phyloP scores from a whole-genome alignment of 2,888 invertebrate genomes.

The Acleris cristana region DNA sequence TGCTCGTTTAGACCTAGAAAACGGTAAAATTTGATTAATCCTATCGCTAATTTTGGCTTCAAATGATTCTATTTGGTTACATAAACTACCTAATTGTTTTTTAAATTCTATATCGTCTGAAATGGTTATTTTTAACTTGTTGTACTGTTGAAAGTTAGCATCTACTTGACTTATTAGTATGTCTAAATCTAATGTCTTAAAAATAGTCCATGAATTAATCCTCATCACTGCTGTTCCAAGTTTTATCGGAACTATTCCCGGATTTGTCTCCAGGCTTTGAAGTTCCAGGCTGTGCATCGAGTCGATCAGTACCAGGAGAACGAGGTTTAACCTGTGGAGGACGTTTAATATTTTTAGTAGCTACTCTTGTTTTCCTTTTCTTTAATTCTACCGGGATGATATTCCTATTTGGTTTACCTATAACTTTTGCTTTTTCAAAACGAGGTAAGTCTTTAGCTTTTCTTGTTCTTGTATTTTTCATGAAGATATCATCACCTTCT shows the following conservation, averaged over 20 bases:
- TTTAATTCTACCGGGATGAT: slow-evolving; percentile 35
- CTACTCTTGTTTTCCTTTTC: slow-evolving; percentile 30
- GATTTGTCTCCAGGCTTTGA: slow-evolving; percentile 28
- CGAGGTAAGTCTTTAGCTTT: slow-evolving; percentile 43
- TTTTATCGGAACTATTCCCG: slow-evolving; percentile 26
- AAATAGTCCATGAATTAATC: slow-evolving; percentile 37
- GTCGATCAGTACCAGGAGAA: slow-evolving; percentile 18
- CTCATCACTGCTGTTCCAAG: slow-evolving; percentile 36
- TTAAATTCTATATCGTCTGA: neutral
- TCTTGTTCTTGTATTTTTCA: slow-evolving; percentile 41
- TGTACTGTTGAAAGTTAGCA: slow-evolving; percentile 6
- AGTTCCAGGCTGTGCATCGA: slow-evolving; percentile 22
- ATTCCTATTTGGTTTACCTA: slow-evolving; percentile 37
- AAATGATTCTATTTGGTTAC: slow-evolving; percentile 17
- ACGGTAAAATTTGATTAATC: too few species aligned
- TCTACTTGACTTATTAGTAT: neutral
- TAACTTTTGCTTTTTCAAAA: slow-evolving; percentile 41
- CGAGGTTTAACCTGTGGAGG: slow-evolving; percentile 33
- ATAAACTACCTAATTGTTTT: slow-evolving; percentile 17
- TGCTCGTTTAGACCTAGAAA: too few species aligned
- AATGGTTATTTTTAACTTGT: slow-evolving; percentile 6
- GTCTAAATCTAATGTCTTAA: slow-evolving; percentile 36
- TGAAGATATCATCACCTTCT: slow-evolving; percentile 39
- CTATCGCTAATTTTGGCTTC: neutral
- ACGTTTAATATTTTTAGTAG: slow-evolving; percentile 38